These are phyloP conservation scores for Odontesthes bonariensis DNA, from an alignment of 2,113 vertebrate species.

Conservation along the genomic window DNA sequence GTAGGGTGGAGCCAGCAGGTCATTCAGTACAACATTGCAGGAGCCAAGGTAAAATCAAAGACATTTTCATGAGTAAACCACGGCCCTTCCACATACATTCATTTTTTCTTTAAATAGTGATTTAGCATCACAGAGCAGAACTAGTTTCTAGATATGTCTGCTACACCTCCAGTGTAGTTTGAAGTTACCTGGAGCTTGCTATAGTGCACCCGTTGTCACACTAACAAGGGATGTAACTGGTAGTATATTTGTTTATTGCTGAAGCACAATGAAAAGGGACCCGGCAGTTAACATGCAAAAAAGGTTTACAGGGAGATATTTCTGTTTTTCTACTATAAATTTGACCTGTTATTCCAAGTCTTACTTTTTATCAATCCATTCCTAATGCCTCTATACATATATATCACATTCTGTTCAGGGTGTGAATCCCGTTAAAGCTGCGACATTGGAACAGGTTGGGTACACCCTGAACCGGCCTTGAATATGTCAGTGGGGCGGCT, in stretches of 20 bases:
- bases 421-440: background rate
- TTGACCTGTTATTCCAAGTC: too few species aligned
- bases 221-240: background rate
- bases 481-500: background rate
- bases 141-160: background rate
- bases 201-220: background rate
- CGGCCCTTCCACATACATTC: background rate
- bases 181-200: too few species aligned
- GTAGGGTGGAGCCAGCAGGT: slow-evolving; percentile 79
- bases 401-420: background rate
- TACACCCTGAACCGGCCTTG: background rate
- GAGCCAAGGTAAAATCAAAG: slow-evolving; percentile 64
- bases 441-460: background rate
- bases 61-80: background rate
- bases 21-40: slow-evolving; percentile 68
- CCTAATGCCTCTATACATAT: too few species aligned
- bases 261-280: background rate
- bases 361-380: background rate
- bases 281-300: too few species aligned
- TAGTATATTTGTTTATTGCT: background rate
- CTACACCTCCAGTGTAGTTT: background rate
- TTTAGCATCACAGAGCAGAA: background rate
- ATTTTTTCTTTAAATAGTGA: background rate
- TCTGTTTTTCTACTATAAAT: too few species aligned
- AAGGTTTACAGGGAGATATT: too few species aligned